A percentile compares a stretch with the other conserved stretches of the same genome.
Evolutionary conservation across 2,888 invertebrate species (phyloP).

Genomic region (Caenorhabditis sp.): DNA sequence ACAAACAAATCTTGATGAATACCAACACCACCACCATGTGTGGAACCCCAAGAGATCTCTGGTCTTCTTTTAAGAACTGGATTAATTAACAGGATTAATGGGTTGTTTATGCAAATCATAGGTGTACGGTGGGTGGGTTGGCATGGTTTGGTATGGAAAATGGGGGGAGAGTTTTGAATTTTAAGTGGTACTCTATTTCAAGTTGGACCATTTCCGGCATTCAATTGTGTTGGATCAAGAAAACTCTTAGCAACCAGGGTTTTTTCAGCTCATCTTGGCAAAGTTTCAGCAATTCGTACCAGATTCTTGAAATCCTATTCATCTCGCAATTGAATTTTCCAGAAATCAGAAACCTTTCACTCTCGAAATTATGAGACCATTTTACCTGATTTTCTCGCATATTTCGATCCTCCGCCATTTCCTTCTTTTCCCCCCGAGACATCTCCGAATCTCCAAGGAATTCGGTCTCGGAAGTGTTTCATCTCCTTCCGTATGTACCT

Average conservation of each 20-base stretch:
- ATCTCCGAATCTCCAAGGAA: neutral
- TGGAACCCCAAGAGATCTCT: slow-evolving; percentile 10
- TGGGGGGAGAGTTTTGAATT: too few species aligned
- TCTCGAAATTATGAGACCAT: too few species aligned
- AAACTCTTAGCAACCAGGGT: too few species aligned
- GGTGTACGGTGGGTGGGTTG: neutral
- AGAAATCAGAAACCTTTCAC: too few species aligned
- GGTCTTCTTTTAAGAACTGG: neutral
- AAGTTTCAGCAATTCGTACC: too few species aligned
- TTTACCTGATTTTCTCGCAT: neutral
- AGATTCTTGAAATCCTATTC: too few species aligned
- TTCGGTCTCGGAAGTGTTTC: slow-evolving; percentile 1
- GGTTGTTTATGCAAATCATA: neutral
- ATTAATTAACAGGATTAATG: neutral
- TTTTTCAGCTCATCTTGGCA: too few species aligned
- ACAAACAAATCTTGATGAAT: neutral
- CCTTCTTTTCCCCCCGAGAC: neutral
- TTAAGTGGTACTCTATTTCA: too few species aligned
- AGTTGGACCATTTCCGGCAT: too few species aligned
- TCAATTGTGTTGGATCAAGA: too few species aligned
- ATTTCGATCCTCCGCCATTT: neutral
- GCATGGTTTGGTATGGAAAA: neutral
- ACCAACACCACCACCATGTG: neutral
- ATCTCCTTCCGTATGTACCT: slow-evolving; percentile 23
- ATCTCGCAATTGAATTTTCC: too few species aligned